phyloP scores from a whole-genome alignment of 2,113 vertebrate genomes.

The Atherinomorus stipes region DNA sequence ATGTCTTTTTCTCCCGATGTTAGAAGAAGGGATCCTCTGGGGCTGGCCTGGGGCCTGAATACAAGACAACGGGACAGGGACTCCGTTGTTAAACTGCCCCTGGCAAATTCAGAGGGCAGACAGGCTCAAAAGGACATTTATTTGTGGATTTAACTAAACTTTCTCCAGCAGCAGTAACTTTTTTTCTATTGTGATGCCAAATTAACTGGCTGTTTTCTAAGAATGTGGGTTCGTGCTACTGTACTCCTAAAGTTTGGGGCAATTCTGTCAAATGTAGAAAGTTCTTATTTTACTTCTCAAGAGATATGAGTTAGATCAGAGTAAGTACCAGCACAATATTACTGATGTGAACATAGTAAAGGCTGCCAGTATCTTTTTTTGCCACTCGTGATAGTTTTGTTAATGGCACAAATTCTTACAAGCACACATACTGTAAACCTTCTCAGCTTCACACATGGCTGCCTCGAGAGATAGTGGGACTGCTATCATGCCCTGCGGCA shows the following conservation, averaged over 20 bases:
- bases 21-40: constrained; percentile 77
- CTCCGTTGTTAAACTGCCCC: constrained; percentile 53
- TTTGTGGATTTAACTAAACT: constrained; percentile 19
- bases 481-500: constrained; percentile 52
- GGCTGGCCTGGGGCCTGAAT: constrained; percentile 77
- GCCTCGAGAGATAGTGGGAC: constrained; percentile 54
- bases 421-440: constrained; percentile 24
- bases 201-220: background rate
- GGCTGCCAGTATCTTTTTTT: background rate
- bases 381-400: constrained; percentile 18
- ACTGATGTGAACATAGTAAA: background rate
- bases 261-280: background rate
- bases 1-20: constrained; percentile 74
- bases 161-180: constrained; percentile 3
- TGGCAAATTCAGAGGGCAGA: constrained; percentile 56
- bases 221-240: background rate
- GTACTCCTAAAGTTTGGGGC: background rate
- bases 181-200: background rate
- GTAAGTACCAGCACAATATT: background rate
- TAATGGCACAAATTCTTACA: constrained; percentile 31
- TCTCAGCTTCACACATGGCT: constrained; percentile 56
- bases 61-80: constrained; percentile 62
- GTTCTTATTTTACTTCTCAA: background rate
- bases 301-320: background rate
- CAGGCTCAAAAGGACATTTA: constrained; percentile 34